Evolutionary conservation across 2,888 invertebrate genomes (phyloP).

Genomic region (Drosophila acutilabella): DNA sequence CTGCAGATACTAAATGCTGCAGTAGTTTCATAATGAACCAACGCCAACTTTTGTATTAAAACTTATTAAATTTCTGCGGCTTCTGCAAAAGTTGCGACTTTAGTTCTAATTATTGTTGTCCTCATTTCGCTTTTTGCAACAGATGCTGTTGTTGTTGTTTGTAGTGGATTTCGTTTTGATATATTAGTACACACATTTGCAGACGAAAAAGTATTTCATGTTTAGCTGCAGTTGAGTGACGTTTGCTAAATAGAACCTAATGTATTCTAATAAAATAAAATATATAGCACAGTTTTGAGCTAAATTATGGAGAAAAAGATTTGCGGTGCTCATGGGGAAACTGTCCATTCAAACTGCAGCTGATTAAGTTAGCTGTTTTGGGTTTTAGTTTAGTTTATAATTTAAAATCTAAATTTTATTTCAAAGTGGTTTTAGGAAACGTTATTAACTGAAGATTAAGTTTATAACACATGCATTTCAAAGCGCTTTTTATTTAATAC

Average conservation of each 20-base stretch:
- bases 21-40: constrained; percentile 62
- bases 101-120: constrained; percentile 19
- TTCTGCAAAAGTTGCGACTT: constrained; percentile 41
- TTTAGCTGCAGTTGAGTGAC: constrained; percentile 5
- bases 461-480: too few relatives aligned
- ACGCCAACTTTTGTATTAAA: constrained; percentile 70
- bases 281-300: constrained; percentile 23
- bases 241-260: constrained; percentile 18
- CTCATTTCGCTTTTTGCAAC: not conserved
- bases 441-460: too few relatives aligned
- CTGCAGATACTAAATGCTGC: constrained; percentile 34
- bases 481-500: too few relatives aligned
- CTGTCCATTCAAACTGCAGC: too few relatives aligned
- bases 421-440: too few relatives aligned
- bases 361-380: too few relatives aligned
- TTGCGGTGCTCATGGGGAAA: not conserved
- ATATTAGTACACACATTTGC: constrained; percentile 1
- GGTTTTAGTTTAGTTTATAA: too few relatives aligned
- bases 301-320: constrained; percentile 3
- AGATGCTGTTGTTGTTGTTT: not conserved
- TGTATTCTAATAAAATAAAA: constrained; percentile 1
- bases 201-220: not conserved
- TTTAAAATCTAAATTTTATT: too few relatives aligned
- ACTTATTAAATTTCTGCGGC: constrained; percentile 72
- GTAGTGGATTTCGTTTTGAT: not conserved